These are phyloP conservation scores for Crenichthys baileyi DNA, from an alignment of 2,797 vertebrate species.

Conservation along the genomic window DNA sequence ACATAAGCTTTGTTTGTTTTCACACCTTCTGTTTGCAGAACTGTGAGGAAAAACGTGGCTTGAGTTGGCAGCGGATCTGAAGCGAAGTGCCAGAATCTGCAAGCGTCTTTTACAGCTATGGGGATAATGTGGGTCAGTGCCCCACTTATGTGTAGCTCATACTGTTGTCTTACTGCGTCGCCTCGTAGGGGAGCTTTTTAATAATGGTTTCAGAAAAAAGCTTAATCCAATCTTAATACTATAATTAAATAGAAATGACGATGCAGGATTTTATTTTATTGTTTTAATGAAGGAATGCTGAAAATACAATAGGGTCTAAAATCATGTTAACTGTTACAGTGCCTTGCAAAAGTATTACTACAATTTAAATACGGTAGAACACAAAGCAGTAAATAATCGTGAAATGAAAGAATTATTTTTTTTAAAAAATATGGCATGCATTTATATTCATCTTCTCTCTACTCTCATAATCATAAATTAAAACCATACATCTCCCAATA, in stretches of 20 bases:
- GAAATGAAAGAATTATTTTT: neutral
- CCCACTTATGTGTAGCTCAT: conserved; percentile 18
- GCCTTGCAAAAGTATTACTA: neutral
- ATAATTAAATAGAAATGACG: neutral
- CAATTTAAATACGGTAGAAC: neutral
- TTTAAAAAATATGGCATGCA: neutral
- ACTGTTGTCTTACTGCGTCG: neutral
- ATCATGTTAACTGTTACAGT: neutral
- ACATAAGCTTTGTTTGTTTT: conserved; percentile 25
- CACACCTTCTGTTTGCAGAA: conserved; percentile 55
- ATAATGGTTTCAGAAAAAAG: conserved; percentile 8
- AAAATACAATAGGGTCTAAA: neutral
- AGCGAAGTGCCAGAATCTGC: conserved; percentile 3
- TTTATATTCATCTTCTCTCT: neutral
- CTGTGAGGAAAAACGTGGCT: conserved; percentile 23
- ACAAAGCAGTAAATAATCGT: neutral
- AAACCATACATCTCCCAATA: neutral
- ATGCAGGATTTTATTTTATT: neutral
- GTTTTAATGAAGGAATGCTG: neutral
- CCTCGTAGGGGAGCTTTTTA: neutral
- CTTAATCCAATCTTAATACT: neutral
- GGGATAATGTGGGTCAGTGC: conserved; percentile 27
- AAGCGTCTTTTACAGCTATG: conserved; percentile 5
- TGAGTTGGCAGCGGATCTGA: neutral
- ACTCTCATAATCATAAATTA: neutral